Evolutionary conservation across 2,888 invertebrate species (phyloP).

Genomic region (Lutraria lutraria): DNA sequence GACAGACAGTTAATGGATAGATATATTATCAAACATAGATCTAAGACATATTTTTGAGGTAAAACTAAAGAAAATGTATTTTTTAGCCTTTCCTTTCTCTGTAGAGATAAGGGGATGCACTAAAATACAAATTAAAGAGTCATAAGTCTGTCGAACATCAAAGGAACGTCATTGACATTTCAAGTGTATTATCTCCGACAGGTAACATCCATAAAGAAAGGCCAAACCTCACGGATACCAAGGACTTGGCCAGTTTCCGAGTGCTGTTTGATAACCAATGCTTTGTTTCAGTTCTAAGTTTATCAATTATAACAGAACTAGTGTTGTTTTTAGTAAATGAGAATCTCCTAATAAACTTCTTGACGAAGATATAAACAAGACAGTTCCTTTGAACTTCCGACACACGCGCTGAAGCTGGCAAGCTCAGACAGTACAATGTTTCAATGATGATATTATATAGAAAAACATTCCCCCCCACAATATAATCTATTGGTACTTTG

Average conservation of each 20-base stretch:
- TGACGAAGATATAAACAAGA: conserved; percentile 10
- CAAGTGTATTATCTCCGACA: conserved; percentile 19
- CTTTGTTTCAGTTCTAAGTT: conserved; percentile 28
- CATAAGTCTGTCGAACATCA: conserved; percentile 44
- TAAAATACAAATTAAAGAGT: conserved; percentile 17
- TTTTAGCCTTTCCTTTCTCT: conserved; percentile 11
- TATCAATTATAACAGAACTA: conserved; percentile 38
- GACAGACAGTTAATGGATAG: conserved; percentile 1
- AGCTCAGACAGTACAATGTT: not conserved
- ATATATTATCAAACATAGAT: conserved; percentile 19
- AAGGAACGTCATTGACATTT: conserved; percentile 42
- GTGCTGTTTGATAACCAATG: conserved; percentile 22
- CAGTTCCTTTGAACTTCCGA: not conserved
- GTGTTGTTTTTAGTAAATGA: conserved; percentile 4
- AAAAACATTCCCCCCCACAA: not conserved
- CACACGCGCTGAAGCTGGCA: not conserved
- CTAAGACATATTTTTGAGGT: not conserved
- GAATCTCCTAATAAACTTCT: not conserved
- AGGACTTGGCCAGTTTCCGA: conserved; percentile 40
- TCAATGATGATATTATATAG: not conserved
- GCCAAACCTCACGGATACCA: not conserved
- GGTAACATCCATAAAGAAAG: not conserved
- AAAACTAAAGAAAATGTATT: conserved; percentile 19
- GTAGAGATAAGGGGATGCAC: conserved; percentile 19
- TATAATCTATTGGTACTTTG: not conserved